Evolutionary conservation across 2,888 invertebrate genomes (phyloP).

Genomic region (Emmelina monodactyla): DNA sequence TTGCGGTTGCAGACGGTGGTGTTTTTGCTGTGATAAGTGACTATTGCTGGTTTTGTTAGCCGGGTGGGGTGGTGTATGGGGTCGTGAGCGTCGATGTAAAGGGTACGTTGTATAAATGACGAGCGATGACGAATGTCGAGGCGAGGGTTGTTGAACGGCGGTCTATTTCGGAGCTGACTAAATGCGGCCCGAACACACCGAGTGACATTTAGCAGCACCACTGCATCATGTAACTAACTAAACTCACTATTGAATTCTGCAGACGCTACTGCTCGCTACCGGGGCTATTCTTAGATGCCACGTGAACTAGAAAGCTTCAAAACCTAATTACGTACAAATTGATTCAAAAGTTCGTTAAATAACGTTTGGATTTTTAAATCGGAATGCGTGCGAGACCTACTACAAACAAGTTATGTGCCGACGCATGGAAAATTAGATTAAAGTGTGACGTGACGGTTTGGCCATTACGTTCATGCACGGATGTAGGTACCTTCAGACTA

Average conservation of each 20-base stretch:
- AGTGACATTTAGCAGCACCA: constrained; percentile 62
- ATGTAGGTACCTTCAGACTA: too few species aligned
- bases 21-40: constrained; percentile 18
- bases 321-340: too few species aligned
- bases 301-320: too few species aligned
- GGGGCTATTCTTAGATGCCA: too few species aligned
- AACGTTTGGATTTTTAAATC: too few species aligned
- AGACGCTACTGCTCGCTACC: constrained; percentile 19
- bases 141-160: constrained; percentile 62
- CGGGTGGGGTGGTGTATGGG: constrained; percentile 8
- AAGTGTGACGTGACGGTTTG: constrained; percentile 51
- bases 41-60: constrained; percentile 24
- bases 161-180: constrained; percentile 62
- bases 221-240: constrained; percentile 54
- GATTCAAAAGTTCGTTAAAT: too few species aligned
- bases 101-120: constrained; percentile 22
- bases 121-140: constrained; percentile 52
- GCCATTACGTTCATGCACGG: too few species aligned
- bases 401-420: too few species aligned
- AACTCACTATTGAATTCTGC: constrained; percentile 26
- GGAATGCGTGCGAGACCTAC: too few species aligned
- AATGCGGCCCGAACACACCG: constrained; percentile 54
- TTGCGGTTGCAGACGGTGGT: background rate
- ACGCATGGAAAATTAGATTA: constrained; percentile 46
- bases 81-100: constrained; percentile 34